Conservation (phyloP, 2,888 invertebrate species). For the Watsonalla cultraria region DNA sequence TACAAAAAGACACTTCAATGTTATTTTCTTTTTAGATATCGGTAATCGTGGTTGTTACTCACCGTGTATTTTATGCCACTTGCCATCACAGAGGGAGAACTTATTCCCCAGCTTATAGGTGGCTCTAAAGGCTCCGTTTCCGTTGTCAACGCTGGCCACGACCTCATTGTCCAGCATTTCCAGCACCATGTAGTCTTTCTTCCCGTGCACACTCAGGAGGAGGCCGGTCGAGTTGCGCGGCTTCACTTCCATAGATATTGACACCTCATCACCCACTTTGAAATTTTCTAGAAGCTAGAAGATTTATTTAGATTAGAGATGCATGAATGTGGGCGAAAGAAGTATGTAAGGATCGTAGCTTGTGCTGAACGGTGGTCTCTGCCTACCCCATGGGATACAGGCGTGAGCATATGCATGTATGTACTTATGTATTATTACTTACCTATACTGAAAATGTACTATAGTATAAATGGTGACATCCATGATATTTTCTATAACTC, state of each 20-base stretch:
- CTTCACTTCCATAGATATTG: slow-evolving; percentile 90
- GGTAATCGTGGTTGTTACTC: slow-evolving; percentile 13
- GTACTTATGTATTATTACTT: too few species aligned
- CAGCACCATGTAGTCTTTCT: slow-evolving; percentile 89
- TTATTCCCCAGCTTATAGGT: slow-evolving; percentile 82
- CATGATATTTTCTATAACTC: too few species aligned
- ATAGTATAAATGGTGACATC: too few species aligned
- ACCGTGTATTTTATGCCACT: slow-evolving; percentile 95
- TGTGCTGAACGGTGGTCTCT: too few species aligned
- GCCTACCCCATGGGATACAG: too few species aligned
- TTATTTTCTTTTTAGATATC: too few species aligned
- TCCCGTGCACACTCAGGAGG: slow-evolving; percentile 90
- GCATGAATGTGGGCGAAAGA: too few species aligned
- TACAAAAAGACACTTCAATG: too few species aligned
- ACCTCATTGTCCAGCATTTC: slow-evolving; percentile 93
- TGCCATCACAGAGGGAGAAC: slow-evolving; percentile 92
- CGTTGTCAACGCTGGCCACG: slow-evolving; percentile 89
- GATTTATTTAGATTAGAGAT: too few species aligned
- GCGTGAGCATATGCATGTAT: too few species aligned
- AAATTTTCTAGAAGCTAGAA: slow-evolving; percentile 82
- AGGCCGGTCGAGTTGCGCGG: slow-evolving; percentile 92
- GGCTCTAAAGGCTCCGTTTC: slow-evolving; percentile 88
- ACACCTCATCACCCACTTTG: slow-evolving; percentile 87
- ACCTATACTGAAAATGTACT: too few species aligned
- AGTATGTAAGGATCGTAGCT: too few species aligned